These are phyloP conservation scores for Upupa epops DNA, from an alignment of 2,113 vertebrate species.

Conservation along the genomic window DNA sequence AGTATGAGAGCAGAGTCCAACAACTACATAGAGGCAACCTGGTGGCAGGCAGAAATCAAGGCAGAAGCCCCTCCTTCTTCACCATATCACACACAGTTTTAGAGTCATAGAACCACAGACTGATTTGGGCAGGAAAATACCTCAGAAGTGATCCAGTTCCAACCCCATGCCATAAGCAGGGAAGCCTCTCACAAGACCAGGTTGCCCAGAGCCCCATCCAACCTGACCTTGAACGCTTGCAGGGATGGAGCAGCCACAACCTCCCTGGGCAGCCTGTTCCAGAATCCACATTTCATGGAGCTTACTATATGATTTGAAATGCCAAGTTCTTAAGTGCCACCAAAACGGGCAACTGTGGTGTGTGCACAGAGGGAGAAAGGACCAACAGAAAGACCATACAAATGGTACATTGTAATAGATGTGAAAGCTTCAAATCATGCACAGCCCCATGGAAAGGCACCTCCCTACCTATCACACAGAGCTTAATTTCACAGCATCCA, in stretches of 20 bases:
- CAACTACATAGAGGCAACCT: neutral
- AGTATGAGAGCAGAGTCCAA: neutral
- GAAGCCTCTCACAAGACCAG: too few species aligned
- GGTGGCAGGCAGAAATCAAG: neutral
- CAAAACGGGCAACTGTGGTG: neutral
- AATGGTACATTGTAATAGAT: neutral
- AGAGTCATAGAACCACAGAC: too few species aligned
- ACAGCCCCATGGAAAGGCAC: neutral
- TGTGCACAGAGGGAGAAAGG: neutral
- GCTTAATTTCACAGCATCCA: slow-evolving; percentile 60
- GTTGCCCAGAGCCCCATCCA: too few species aligned
- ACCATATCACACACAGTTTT: neutral
- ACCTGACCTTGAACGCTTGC: too few species aligned
- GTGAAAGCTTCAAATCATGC: neutral
- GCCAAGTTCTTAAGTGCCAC: neutral
- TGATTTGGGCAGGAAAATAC: too few species aligned
- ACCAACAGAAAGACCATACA: neutral
- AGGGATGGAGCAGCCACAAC: too few species aligned
- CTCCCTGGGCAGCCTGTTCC: too few species aligned
- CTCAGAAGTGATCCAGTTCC: too few species aligned
- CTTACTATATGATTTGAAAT: neutral
- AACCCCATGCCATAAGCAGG: too few species aligned
- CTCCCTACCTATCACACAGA: neutral
- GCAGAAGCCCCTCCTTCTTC: neutral
- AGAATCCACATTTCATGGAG: neutral